phyloP scores from a whole-genome alignment of 2,888 invertebrate species.

The Platynereis dumerilii region DNA sequence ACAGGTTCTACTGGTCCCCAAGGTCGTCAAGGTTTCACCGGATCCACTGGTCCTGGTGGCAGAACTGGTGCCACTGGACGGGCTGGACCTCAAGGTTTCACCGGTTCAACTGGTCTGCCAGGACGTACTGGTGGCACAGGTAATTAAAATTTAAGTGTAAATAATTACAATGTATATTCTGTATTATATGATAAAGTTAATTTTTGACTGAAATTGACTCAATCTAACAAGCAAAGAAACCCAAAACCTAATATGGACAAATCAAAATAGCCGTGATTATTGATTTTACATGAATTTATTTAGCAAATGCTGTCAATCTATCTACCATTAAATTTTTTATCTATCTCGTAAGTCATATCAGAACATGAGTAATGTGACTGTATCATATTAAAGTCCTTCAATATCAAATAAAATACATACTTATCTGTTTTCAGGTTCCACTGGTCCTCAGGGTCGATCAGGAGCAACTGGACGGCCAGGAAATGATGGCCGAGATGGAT shows the following conservation, averaged over 20 bases:
- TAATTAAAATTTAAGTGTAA: conserved; percentile 3
- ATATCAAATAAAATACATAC: too few relatives aligned
- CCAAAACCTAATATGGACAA: too few relatives aligned
- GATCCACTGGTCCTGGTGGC: conserved; percentile 23
- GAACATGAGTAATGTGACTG: too few relatives aligned
- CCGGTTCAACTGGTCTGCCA: conserved; percentile 31
- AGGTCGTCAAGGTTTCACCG: conserved; percentile 17
- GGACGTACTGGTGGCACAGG: conserved; percentile 30
- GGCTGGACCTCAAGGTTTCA: conserved; percentile 10
- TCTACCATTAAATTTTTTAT: too few relatives aligned
- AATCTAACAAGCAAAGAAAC: conserved; percentile 27
- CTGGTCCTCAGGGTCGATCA: conserved; percentile 24
- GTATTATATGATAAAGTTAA: too few relatives aligned
- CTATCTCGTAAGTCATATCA: too few relatives aligned
- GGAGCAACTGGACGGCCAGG: conserved; percentile 29
- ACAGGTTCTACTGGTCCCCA: conserved; percentile 24
- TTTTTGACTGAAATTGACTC: too few relatives aligned
- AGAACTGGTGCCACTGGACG: conserved; percentile 19
- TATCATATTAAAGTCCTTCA: too few relatives aligned
- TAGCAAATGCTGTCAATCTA: too few relatives aligned
- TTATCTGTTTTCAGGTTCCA: conserved; percentile 19
- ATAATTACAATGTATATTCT: neutral
- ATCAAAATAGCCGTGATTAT: too few relatives aligned
- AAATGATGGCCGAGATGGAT: conserved; percentile 22
- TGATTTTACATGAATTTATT: too few relatives aligned